A percentile compares a stretch with the other conserved stretches of the same genome.
Evolutionary conservation across 2,888 invertebrate species (phyloP).

Genomic region (Drosophila robusta): DNA sequence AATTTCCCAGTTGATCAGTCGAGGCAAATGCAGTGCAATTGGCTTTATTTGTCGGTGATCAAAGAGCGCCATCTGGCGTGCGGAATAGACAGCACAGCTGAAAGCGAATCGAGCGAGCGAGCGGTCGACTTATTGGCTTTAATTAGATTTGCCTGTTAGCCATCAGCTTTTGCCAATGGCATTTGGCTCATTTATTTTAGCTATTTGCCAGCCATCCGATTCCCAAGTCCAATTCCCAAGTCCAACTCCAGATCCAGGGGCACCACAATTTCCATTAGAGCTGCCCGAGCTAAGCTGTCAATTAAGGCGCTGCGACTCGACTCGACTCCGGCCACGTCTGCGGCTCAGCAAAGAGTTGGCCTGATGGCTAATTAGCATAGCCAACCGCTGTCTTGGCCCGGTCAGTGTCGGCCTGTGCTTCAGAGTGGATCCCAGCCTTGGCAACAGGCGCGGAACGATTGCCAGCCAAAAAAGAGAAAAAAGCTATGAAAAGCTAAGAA

Average conservation of each 20-base stretch:
- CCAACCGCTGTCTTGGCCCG: constrained; percentile 14
- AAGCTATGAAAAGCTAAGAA: constrained; percentile 3
- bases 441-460: constrained; percentile 10
- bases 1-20: constrained; percentile 7
- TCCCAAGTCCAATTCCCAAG: constrained; percentile 12
- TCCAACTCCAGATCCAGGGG: constrained; percentile 12
- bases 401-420: no score
- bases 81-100: constrained; percentile 13
- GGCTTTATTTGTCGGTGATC: constrained; percentile 25
- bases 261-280: constrained; percentile 36
- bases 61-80: constrained; percentile 44
- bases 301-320: constrained; percentile 41
- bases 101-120: not conserved
- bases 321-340: constrained; percentile 19
- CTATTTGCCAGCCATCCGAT: constrained; percentile 34
- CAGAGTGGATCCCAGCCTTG: constrained; percentile 11
- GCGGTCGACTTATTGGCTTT: constrained; percentile 47
- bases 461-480: constrained; percentile 14
- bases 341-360: constrained; percentile 24
- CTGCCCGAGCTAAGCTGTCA: constrained; percentile 43
- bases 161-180: constrained; percentile 50
- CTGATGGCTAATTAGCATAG: constrained; percentile 60
- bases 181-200: constrained; percentile 50
- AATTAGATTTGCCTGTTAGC: constrained; percentile 61
- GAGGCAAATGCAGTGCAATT: constrained; percentile 16